phyloP scores from a whole-genome alignment of 1,140 invertebrate genomes.

The Drosophila ohnishii region DNA sequence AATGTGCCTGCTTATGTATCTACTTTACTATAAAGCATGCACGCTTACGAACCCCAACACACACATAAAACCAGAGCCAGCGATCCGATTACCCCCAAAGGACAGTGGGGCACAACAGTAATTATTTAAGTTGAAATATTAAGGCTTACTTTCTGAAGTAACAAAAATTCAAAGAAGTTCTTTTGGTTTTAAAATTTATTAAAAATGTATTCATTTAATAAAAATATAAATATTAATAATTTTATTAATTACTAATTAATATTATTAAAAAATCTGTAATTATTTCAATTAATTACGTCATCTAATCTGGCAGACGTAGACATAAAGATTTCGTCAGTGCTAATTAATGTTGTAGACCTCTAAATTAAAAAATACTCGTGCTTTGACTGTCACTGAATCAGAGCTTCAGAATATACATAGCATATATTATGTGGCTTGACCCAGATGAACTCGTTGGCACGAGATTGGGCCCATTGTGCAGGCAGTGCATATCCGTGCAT shows the following conservation, averaged over 20 bases:
- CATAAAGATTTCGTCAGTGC: neutral
- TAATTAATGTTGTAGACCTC: conserved; percentile 5
- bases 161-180: neutral
- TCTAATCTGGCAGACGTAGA: neutral
- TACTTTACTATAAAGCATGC: conserved; percentile 74
- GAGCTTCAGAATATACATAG: neutral
- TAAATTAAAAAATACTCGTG: neutral
- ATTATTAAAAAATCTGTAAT: no score
- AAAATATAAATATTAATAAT: no score
- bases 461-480: conserved; percentile 20
- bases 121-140: neutral
- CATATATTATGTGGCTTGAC: neutral
- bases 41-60: conserved; percentile 30
- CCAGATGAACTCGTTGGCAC: conserved; percentile 8
- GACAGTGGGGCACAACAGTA: conserved; percentile 43
- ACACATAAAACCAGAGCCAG: conserved; percentile 12
- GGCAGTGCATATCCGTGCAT: conserved; percentile 41
- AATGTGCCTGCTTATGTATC: conserved; percentile 80
- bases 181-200: neutral
- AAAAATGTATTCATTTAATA: no score
- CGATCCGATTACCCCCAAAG: conserved; percentile 63
- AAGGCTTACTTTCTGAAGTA: neutral
- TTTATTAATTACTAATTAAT: neutral
- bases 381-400: neutral
- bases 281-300: neutral